Conservation (phyloP, 2,797 vertebrate genomes). For the Zonotrichia albicollis region DNA sequence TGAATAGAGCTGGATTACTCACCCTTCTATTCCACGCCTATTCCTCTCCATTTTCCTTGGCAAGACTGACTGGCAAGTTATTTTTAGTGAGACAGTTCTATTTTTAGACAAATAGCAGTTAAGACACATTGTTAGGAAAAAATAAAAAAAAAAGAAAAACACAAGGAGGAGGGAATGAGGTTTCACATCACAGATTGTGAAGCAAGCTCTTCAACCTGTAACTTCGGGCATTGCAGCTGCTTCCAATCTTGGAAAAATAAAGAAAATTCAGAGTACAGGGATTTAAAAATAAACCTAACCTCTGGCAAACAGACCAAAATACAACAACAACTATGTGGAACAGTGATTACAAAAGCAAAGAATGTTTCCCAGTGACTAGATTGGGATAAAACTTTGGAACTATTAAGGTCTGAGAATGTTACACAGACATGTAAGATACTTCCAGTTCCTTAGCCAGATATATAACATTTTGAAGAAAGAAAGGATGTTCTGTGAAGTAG, state of each 20-base stretch:
- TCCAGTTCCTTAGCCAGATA: slow-evolving; percentile 72
- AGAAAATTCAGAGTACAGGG: slow-evolving; percentile 79
- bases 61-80: slow-evolving; percentile 87
- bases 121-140: slow-evolving; percentile 90
- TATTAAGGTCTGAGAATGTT: slow-evolving; percentile 76
- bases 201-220: slow-evolving; percentile 81
- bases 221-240: slow-evolving; percentile 84
- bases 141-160: slow-evolving; percentile 61
- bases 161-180: slow-evolving; percentile 68
- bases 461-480: slow-evolving; percentile 52
- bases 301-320: slow-evolving; percentile 81
- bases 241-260: slow-evolving; percentile 86
- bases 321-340: slow-evolving; percentile 85
- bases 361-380: slow-evolving; percentile 76
- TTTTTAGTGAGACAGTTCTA: slow-evolving; percentile 93
- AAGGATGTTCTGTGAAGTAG: slow-evolving; percentile 36
- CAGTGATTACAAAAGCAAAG: slow-evolving; percentile 81
- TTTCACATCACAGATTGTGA: slow-evolving; percentile 80
- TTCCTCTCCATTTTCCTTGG: slow-evolving; percentile 94
- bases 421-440: slow-evolving; percentile 72
- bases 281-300: slow-evolving; percentile 82
- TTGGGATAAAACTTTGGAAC: slow-evolving; percentile 67
- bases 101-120: slow-evolving; percentile 95
- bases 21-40: slow-evolving; percentile 87
- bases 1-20: slow-evolving; percentile 87